Base-by-base conservation (phyloP, 1,140 invertebrate genomes). In the Heliconius himera region DNA sequence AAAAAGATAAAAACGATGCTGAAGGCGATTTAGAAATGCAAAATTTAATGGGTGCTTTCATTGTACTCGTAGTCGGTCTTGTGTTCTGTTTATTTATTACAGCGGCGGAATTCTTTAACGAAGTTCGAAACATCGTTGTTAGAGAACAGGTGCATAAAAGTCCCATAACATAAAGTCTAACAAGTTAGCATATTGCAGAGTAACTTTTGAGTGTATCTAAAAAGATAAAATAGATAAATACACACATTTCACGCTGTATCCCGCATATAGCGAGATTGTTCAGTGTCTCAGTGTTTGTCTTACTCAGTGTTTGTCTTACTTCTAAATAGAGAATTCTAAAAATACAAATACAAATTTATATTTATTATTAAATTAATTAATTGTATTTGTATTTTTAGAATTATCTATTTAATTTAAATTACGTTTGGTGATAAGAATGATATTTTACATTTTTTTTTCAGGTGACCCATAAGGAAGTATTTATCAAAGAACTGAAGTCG, bases 21-120 rank as follows among this genome's bases (percentile, higher is more conserved):
- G 94, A 96, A 18, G 95, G 95, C 18, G 96, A 97, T 87, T 91
- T 97, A 74, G 96, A 96, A 75, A 95, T 99, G 83, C 96, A 96
- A 56, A 97, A 98, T 85, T 97, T 99, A 18, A 97, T 98, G 72
- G 98, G 98, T 54, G 97, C 99, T 1, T 99, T 99, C 92, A 95
- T 99, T 1, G 97, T 99, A 0, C 93, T 99, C 0, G 95, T 97
- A 9, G 95, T 95, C 20, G 97, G 97, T 1, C 95, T 97, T 41
- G 82, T 93, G 1, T 92, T 96, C 13, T 96, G 96, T 3, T 92
- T 97, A 46, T 79, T 97, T 11, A 95, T 98, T 49, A 96, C 96
- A 0, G 95, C 97, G 20, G 94, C 96, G 2, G 98, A 99, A 93
- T 98, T 98, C 86, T 87, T 98, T 29, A 97, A 97, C 96, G 97